A percentile compares a stretch with the other conserved stretches of the same genome.
These are phyloP conservation scores for Cheumatopsyche charites DNA, from an alignment of 1,140 invertebrate genomes.

Conservation along the genomic window DNA sequence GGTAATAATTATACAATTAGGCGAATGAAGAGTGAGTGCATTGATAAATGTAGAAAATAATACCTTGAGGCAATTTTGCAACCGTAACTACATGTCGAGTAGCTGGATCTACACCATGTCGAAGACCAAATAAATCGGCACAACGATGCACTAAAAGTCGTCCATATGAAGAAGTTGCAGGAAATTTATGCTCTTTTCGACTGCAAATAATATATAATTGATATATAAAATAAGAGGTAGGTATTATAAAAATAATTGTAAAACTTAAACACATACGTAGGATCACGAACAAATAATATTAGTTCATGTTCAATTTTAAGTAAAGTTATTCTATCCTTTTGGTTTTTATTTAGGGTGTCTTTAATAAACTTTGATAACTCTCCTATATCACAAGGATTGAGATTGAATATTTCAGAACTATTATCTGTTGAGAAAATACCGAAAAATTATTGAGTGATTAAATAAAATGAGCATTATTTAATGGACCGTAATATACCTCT, in stretches of 20 bases:
- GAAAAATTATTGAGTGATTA: too few relatives aligned
- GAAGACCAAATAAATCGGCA: slow-evolving; percentile 91
- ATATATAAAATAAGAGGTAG: not conserved
- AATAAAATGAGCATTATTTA: too few relatives aligned
- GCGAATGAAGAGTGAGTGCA: not conserved
- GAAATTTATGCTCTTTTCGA: slow-evolving; percentile 80
- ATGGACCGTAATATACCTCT: too few relatives aligned
- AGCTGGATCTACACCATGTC: slow-evolving; percentile 87
- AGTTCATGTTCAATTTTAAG: slow-evolving; percentile 89
- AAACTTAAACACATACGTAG: slow-evolving; percentile 64
- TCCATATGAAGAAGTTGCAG: slow-evolving; percentile 91
- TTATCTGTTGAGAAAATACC: slow-evolving; percentile 69
- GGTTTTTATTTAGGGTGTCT: slow-evolving; percentile 88
- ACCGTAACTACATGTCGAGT: slow-evolving; percentile 86
- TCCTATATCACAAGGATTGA: slow-evolving; percentile 77
- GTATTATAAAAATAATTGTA: not conserved
- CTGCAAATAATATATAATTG: slow-evolving; percentile 51
- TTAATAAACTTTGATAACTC: slow-evolving; percentile 88
- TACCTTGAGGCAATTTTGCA: slow-evolving; percentile 58
- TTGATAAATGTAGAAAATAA: not conserved
- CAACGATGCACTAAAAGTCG: slow-evolving; percentile 94
- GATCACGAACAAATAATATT: slow-evolving; percentile 81
- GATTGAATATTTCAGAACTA: slow-evolving; percentile 73
- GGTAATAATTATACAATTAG: slow-evolving; percentile 9
- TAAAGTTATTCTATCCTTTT: slow-evolving; percentile 82